Evolutionary conservation across 2,797 vertebrate genomes (phyloP), one percentile per base, ranked within the genome.

Genomic region (Cossypha dichroa): DNA sequence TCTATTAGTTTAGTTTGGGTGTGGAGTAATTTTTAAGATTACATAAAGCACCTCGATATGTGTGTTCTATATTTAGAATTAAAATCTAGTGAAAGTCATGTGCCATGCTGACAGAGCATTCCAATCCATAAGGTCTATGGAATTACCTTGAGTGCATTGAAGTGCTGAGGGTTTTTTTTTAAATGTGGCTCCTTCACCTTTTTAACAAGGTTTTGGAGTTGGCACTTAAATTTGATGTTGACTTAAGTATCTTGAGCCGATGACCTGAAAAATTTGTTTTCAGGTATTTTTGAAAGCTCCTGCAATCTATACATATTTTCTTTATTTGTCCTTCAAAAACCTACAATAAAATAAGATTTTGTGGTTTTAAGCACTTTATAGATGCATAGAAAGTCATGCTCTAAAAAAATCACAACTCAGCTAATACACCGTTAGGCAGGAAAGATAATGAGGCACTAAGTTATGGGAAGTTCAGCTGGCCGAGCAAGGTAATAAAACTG

Each of bases 1-100:
- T 45, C 69, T 38, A 36, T 80, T 74, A 70, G 38, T 70, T 94
- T 67, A 34, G 29, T 41, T 81, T 82, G 86, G 76, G 81, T 64
- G 92, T 93, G 94, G 80, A 87, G 49, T 54, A 25, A 90, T 84
- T 89, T 80, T 82, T 84, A 60, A 82, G 63, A 82, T 94, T 96
- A 72, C 5, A 25, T 52, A 85, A 89, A 73, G 18, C 14, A 75
- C 22, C 31, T 85, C 1, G 11, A 28, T 77, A 45, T 60, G 23
- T 58, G 31, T 22, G 22, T 34, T 69, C 29, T 69, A n/a, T 80
- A 51, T 85, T 77, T 88, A 80, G 67, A 86, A 62, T 51, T 21
- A 43, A 56, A 70, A 55, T 9, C 17, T 52, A 66, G 19, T 0
- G 0, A 77, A 89, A 91, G 15, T 83, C 58, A 49, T 14, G n/a